Conservation (phyloP, 2,888 invertebrate genomes). For the Catocala nupta region DNA sequence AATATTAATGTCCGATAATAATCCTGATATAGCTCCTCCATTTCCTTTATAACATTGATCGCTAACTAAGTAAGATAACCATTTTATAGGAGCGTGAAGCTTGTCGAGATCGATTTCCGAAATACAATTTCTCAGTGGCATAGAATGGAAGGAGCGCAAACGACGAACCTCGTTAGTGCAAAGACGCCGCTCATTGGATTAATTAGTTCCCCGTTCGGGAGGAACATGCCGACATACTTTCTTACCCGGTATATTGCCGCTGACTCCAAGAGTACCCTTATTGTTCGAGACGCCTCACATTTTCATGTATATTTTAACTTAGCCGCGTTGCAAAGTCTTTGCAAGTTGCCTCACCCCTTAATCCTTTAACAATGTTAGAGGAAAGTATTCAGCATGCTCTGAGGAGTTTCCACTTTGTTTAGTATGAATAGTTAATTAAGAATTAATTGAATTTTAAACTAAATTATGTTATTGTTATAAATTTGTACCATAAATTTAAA, state of each 20-base stretch:
- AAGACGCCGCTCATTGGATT: slow-evolving; percentile 83
- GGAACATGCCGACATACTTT: slow-evolving; percentile 74
- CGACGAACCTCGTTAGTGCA: slow-evolving; percentile 81
- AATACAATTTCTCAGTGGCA: slow-evolving; percentile 73
- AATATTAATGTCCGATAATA: too few relatives aligned
- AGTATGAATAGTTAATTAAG: slow-evolving; percentile 74
- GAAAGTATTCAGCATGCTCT: slow-evolving; percentile 71
- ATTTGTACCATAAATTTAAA: slow-evolving; percentile 37
- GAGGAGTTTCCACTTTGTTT: slow-evolving; percentile 64
- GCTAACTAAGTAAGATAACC: slow-evolving; percentile 33
- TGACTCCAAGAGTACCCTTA: slow-evolving; percentile 64
- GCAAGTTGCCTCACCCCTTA: slow-evolving; percentile 65
- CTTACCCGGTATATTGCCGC: slow-evolving; percentile 56
- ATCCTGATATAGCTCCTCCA: slow-evolving; percentile 30
- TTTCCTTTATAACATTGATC: slow-evolving; percentile 34
- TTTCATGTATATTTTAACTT: slow-evolving; percentile 76
- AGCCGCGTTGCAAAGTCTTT: slow-evolving; percentile 59
- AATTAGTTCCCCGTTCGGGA: slow-evolving; percentile 79
- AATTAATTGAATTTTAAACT: slow-evolving; percentile 66
- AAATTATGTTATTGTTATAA: slow-evolving; percentile 55
- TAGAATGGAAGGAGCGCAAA: slow-evolving; percentile 70
- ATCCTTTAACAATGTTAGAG: slow-evolving; percentile 75
- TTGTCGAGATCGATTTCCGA: slow-evolving; percentile 66
- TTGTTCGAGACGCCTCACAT: slow-evolving; percentile 69
- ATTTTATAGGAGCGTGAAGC: slow-evolving; percentile 50